phyloP scores from a whole-genome alignment of 1,140 invertebrate genomes.

The Luehdorfia chinensis region DNA sequence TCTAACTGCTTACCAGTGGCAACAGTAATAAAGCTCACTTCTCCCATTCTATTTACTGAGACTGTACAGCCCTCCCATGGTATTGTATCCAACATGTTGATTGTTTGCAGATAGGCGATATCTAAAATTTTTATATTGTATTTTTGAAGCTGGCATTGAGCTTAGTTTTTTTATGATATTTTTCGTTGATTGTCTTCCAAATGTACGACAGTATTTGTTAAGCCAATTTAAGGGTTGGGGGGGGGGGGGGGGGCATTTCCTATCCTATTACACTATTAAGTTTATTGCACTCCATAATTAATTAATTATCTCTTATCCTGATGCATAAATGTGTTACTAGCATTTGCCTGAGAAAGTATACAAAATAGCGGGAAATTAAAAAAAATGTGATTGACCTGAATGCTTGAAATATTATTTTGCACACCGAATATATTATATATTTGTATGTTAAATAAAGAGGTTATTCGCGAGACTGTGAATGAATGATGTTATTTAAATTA shows the following conservation, averaged over 20 bases:
- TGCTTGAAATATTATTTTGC: slow-evolving; percentile 12
- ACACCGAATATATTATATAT: slow-evolving; percentile 18
- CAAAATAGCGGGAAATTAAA: slow-evolving; percentile 4
- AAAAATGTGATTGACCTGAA: not conserved
- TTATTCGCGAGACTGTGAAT: slow-evolving; percentile 33
- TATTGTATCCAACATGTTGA: not conserved
- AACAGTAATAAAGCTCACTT: slow-evolving; percentile 17
- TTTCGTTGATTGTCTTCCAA: slow-evolving; percentile 68
- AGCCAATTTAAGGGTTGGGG: slow-evolving; percentile 26
- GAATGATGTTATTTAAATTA: slow-evolving; percentile 39
- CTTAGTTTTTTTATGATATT: slow-evolving; percentile 27
- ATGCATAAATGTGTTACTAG: slow-evolving; percentile 41
- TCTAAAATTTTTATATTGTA: slow-evolving; percentile 6
- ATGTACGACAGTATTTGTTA: slow-evolving; percentile 47
- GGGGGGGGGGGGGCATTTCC: slow-evolving; percentile 64
- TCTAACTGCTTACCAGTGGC: too few relatives aligned
- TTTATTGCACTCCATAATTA: slow-evolving; percentile 64
- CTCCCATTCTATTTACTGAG: slow-evolving; percentile 33
- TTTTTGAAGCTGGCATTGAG: slow-evolving; percentile 11
- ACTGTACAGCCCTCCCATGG: slow-evolving; percentile 29
- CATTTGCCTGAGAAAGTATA: slow-evolving; percentile 20
- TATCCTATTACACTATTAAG: slow-evolving; percentile 66
- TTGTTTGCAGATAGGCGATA: slow-evolving; percentile 9
- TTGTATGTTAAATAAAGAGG: slow-evolving; percentile 31
- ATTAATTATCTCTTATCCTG: slow-evolving; percentile 30